Evolutionary conservation across 23 tunicate genomes (phyloP).

Genomic region (Oikopleura dioica): DNA sequence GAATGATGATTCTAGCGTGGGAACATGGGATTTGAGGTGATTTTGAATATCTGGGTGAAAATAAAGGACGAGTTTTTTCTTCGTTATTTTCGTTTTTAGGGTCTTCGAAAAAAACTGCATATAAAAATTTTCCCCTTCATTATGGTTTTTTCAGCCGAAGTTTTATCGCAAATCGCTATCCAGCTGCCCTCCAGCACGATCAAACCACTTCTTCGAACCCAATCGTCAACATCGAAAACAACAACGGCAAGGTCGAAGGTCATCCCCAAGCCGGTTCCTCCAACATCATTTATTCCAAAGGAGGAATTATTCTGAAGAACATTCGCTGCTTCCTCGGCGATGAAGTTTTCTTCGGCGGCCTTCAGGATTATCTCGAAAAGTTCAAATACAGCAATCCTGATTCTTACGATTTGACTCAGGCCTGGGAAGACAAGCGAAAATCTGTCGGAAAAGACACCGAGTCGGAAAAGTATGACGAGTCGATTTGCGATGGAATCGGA

Average conservation of each 20-base stretch:
- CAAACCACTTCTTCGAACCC: not conserved
- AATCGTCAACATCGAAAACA: not conserved
- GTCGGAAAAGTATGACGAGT: not conserved
- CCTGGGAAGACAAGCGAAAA: not conserved
- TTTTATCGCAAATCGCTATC: not conserved
- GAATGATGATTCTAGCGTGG: no score
- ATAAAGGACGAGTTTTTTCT: no score
- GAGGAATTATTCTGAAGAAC: not conserved
- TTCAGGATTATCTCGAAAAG: not conserved
- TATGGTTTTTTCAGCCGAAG: no score
- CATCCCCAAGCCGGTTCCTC: not conserved
- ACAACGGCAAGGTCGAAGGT: not conserved
- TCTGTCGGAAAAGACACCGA: no score
- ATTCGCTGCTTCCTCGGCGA: constrained; percentile 3
- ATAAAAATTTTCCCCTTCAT: no score
- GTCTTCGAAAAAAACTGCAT: no score
- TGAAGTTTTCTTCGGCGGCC: not conserved
- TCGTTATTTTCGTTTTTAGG: no score
- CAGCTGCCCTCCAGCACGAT: not conserved
- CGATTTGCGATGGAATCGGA: constrained; percentile 6
- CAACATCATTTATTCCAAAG: not conserved
- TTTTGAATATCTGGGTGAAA: no score
- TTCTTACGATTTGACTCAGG: not conserved
- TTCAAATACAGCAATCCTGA: not conserved
- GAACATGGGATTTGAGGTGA: no score